These are phyloP conservation scores for Platichthys stellatus DNA, from an alignment of 2,113 vertebrate species.

Conservation along the genomic window DNA sequence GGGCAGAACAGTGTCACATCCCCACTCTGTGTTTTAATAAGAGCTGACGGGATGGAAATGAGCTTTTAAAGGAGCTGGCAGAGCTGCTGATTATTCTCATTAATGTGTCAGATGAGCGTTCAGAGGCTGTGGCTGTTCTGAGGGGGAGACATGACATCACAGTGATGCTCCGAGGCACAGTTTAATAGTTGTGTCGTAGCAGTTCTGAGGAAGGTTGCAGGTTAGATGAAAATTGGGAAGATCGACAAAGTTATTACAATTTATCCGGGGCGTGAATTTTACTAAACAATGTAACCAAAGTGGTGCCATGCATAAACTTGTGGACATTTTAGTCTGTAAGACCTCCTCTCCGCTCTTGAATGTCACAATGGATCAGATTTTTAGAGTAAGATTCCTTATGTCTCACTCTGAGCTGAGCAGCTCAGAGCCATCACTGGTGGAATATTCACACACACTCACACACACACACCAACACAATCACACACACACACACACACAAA, in stretches of 20 bases:
- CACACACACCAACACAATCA: background rate
- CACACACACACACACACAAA: too few species aligned
- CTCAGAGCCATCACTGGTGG: conserved; percentile 17
- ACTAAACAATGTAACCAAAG: too few species aligned
- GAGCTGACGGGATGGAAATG: conserved; percentile 28
- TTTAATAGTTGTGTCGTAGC: background rate
- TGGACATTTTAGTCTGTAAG: too few species aligned
- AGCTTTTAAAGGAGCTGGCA: conserved; percentile 4
- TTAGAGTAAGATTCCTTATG: conserved; percentile 16
- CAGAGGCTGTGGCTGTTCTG: background rate
- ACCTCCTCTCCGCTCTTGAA: too few species aligned
- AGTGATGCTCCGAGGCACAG: background rate
- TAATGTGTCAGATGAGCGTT: conserved; percentile 3
- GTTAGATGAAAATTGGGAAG: too few species aligned
- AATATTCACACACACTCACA: conserved; percentile 17
- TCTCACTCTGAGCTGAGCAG: background rate
- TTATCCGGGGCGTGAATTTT: too few species aligned
- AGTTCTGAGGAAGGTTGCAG: background rate
- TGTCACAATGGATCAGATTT: background rate
- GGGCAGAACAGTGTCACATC: background rate
- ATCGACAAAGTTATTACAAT: too few species aligned
- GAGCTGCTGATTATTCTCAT: conserved; percentile 1
- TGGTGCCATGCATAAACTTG: too few species aligned
- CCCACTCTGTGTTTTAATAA: conserved; percentile 14
- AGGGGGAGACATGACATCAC: background rate